These are phyloP conservation scores for Rhinoptilus africanus DNA, from an alignment of 2,113 vertebrate genomes.

Conservation along the genomic window DNA sequence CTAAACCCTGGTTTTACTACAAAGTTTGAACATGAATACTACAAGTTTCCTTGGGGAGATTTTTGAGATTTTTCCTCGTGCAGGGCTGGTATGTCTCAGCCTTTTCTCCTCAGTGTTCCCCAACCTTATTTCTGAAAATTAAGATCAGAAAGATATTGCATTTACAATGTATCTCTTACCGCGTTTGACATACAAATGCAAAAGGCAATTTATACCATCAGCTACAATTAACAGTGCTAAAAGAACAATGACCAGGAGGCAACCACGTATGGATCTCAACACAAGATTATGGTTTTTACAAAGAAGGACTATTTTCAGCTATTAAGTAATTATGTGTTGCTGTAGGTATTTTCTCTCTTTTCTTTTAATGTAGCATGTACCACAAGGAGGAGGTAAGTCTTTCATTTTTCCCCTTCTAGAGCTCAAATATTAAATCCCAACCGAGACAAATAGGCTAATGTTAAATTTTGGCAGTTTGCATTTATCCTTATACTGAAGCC, in stretches of 20 bases:
- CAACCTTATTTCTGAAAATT: background rate
- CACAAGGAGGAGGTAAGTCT: background rate
- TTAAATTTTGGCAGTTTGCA: background rate
- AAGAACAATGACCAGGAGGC: background rate
- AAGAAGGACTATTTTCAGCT: background rate
- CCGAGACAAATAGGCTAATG: background rate
- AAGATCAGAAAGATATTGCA: background rate
- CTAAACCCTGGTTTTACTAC: background rate
- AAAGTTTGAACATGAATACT: background rate
- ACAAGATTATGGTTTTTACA: background rate
- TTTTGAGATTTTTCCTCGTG: background rate
- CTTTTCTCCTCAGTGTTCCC: background rate
- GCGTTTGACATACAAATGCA: background rate
- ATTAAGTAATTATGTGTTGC: background rate
- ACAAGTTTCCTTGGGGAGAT: background rate
- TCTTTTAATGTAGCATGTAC: background rate
- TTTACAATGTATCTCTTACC: background rate
- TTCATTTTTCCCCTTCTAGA: background rate
- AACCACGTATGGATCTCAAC: background rate
- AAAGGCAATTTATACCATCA: conserved; percentile 14
- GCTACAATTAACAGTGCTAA: background rate
- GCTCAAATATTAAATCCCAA: background rate
- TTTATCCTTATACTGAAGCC: background rate
- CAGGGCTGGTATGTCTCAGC: background rate
- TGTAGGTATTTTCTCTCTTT: background rate